A percentile compares a stretch with the other conserved stretches of the same genome.
These are phyloP conservation scores for Tenebrosternarchus preto DNA, from an alignment of 2,113 vertebrate genomes.

Conservation along the genomic window DNA sequence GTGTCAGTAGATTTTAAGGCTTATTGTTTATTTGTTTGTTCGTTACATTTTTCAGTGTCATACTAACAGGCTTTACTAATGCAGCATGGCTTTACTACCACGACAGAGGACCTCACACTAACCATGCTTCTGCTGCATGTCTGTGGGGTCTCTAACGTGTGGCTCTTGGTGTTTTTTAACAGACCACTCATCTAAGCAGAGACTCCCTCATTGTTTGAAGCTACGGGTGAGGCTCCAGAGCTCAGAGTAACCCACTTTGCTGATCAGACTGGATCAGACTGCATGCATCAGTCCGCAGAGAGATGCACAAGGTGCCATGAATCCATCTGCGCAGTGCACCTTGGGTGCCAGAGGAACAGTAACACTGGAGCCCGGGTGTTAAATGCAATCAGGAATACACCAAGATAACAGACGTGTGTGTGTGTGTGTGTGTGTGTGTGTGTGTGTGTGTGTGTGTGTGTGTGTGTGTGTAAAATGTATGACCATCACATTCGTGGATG, in stretches of 20 bases:
- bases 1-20: background rate
- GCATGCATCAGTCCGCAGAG: conserved; percentile 18
- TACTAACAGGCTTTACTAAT: conserved; percentile 52
- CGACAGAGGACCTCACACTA: conserved; percentile 32
- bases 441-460: background rate
- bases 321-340: background rate
- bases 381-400: background rate
- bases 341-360: conserved; percentile 14
- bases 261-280: conserved; percentile 40
- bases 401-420: conserved; percentile 4
- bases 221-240: background rate
- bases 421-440: conserved; percentile 5
- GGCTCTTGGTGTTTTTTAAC: conserved; percentile 73
- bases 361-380: background rate
- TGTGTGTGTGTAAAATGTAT: conserved; percentile 22
- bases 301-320: conserved; percentile 30
- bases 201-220: conserved; percentile 76
- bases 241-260: conserved; percentile 41
- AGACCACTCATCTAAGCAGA: conserved; percentile 76
- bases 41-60: background rate
- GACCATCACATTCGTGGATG: background rate
- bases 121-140: conserved; percentile 43
- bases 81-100: conserved; percentile 39
- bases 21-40: background rate
- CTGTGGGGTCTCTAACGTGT: conserved; percentile 63